These are phyloP conservation scores for Parotocinclus haroldoi DNA, from an alignment of 2,797 vertebrate genomes.

Conservation along the genomic window DNA sequence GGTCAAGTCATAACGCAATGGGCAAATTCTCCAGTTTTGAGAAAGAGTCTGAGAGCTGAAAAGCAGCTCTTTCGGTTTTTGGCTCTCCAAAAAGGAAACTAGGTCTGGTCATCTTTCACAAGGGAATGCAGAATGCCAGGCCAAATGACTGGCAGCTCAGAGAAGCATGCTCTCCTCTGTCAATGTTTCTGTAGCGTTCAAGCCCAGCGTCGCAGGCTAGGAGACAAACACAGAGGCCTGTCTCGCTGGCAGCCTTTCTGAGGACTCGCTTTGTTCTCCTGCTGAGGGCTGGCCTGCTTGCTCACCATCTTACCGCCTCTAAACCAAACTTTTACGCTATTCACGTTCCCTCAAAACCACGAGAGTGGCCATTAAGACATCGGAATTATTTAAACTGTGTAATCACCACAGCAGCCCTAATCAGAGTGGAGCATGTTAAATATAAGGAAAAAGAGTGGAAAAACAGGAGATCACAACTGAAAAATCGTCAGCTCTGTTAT, in stretches of 20 bases:
- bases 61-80: conserved; percentile 46
- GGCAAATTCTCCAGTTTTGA: conserved; percentile 35
- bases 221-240: conserved; percentile 51
- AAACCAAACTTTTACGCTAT: conserved; percentile 19
- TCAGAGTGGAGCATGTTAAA: not conserved
- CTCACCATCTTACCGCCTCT: conserved; percentile 19
- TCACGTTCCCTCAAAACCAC: conserved; percentile 32
- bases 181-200: conserved; percentile 58
- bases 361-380: conserved; percentile 16
- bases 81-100: conserved; percentile 48
- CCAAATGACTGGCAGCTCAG: conserved; percentile 47
- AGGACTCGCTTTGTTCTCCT: conserved; percentile 39
- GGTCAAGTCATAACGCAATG: conserved; percentile 20
- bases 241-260: conserved; percentile 55
- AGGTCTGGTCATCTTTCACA: conserved; percentile 47
- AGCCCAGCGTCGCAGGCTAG: conserved; percentile 49
- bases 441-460: not conserved
- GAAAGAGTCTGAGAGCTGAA: conserved; percentile 46
- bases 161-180: conserved; percentile 54
- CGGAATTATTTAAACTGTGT: not conserved
- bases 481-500: no score
- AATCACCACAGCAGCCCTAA: not conserved
- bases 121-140: conserved; percentile 43
- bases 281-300: conserved; percentile 37
- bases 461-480: no score